A percentile compares a stretch with the other conserved stretches of the same genome.
Evolutionary conservation across 2,797 vertebrate genomes (phyloP).

Genomic region (Spheniscus humboldti): DNA sequence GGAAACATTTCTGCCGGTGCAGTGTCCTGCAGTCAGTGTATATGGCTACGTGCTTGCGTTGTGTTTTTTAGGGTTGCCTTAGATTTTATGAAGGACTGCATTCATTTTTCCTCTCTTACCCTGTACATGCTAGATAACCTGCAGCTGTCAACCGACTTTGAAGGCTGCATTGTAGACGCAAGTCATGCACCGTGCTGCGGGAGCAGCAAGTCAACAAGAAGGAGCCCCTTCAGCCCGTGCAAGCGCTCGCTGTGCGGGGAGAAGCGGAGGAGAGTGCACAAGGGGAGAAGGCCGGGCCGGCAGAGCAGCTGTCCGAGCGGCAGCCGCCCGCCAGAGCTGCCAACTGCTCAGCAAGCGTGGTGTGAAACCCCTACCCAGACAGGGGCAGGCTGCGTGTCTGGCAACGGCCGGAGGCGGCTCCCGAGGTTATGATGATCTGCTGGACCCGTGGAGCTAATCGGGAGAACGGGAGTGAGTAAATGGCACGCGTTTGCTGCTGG

Average conservation of each 20-base stretch:
- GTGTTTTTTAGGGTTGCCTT: neutral
- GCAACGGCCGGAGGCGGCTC: neutral
- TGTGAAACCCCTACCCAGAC: neutral
- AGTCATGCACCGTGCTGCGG: fast-evolving
- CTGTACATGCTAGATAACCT: fast-evolving
- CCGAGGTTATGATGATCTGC: fast-evolving
- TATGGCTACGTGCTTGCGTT: fast-evolving
- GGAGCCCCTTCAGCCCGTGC: neutral
- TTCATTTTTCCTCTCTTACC: neutral
- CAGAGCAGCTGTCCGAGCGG: neutral
- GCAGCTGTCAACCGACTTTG: fast-evolving
- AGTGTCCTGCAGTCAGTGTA: neutral
- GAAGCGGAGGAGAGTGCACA: no score
- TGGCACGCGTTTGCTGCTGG: neutral
- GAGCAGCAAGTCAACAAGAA: neutral
- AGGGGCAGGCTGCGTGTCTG: neutral
- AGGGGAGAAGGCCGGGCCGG: neutral
- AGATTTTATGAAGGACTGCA: neutral
- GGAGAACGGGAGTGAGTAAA: neutral
- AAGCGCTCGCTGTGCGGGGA: neutral
- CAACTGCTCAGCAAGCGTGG: neutral
- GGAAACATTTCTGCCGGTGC: neutral
- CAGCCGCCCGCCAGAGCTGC: neutral
- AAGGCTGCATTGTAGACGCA: fast-evolving
- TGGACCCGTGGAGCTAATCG: neutral